Evolutionary conservation across 2,888 invertebrate species (phyloP), one percentile per base, ranked within the genome.

Genomic region (Axea sp.): DNA sequence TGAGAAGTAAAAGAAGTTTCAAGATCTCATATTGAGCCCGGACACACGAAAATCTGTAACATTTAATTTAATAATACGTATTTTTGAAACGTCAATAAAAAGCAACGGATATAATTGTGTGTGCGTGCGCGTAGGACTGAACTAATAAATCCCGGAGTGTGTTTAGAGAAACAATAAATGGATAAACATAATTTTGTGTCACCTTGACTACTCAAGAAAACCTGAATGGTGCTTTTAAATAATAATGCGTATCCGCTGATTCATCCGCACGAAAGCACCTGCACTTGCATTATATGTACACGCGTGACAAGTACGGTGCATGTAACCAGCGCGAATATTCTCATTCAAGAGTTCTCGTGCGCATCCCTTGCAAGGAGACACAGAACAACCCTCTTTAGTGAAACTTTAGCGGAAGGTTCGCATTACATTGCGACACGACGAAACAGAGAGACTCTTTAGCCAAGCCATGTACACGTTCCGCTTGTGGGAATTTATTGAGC

Each of bases 371-470:
- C 51, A 24, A 59, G 43, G 26, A 65, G 45, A 51, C 33, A 65
- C 31, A 67, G 55, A 55, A 33, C 75, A 73, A 74, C 72, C 78
- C 62, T 76, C 75, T 73, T 57, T 57, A 43, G 68, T 65, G 60
- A 75, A 75, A 76, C 73, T 71, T 80, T 79, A 76, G 77, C 76
- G 67, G 73, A 78, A 80, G 75, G 75, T 76, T 78, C 78, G 79
- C 77, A 73, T 78, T 78, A 78, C 77, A 74, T 62, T 60, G 65
- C 67, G 65, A 62, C 59, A 60, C 64, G 43, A 64, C 53, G 59
- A 33, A 59, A 60, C 47, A 51, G 55, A 17, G 60, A 75, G 71
- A 53, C 68, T 53, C 68, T 74, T 55, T 68, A 75, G 65, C 59
- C 73, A 74, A 72, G 62, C 75, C 60, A 51, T 68, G 62, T 73